Evolutionary conservation across 2,113 vertebrate genomes (phyloP).

Genomic region (Pontoporia blainvillei): DNA sequence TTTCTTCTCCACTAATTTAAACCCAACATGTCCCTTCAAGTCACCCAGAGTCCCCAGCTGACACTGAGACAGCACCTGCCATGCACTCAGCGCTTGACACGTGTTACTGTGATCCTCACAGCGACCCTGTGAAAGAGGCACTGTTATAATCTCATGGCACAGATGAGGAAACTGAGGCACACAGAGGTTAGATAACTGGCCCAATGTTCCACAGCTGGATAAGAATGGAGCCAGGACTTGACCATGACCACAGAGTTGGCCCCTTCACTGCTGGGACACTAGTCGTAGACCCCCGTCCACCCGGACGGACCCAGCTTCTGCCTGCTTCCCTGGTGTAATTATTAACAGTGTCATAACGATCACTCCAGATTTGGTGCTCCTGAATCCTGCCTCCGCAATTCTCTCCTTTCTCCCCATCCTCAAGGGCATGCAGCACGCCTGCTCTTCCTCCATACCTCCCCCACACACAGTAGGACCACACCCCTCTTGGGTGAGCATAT

Average conservation of each 20-base stretch:
- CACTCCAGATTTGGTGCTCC: neutral
- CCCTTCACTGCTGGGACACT: neutral
- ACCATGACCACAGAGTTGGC: neutral
- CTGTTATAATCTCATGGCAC: neutral
- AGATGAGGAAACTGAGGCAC: neutral
- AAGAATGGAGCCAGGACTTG: neutral
- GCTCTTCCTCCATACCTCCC: neutral
- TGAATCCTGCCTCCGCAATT: neutral
- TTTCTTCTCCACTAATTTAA: neutral
- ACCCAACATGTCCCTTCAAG: neutral
- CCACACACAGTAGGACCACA: neutral
- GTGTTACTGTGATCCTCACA: neutral
- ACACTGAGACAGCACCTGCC: neutral
- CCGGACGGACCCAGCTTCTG: fast-evolving
- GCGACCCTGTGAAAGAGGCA: too few relatives aligned
- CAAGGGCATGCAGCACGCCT: fast-evolving
- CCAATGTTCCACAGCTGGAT: neutral
- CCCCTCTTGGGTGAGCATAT: neutral
- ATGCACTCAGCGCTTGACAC: too few relatives aligned
- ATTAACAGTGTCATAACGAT: neutral
- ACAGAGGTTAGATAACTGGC: neutral
- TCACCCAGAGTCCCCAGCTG: neutral
- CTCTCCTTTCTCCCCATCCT: neutral
- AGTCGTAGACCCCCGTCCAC: too few relatives aligned
- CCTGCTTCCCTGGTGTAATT: too few relatives aligned